phyloP scores from a whole-genome alignment of 2,888 invertebrate genomes.

The Diaphora mendica region DNA sequence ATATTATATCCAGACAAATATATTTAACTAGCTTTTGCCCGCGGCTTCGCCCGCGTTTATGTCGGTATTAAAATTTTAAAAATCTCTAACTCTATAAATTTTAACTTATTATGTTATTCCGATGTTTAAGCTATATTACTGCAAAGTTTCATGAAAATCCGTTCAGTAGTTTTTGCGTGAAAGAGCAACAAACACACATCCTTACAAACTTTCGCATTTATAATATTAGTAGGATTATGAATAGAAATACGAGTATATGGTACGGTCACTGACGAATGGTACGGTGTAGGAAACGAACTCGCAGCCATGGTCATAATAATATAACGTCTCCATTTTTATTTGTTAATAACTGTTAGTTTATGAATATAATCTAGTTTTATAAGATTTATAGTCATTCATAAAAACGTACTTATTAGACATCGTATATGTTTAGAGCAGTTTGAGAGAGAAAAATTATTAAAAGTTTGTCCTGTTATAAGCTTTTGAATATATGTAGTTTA shows the following conservation, averaged over 20 bases:
- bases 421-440: neutral
- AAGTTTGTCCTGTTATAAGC: neutral
- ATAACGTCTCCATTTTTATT: conserved; percentile 25
- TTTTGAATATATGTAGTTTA: neutral
- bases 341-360: conserved; percentile 22
- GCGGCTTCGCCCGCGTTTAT: too few relatives aligned
- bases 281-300: neutral
- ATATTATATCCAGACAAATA: conserved; percentile 6
- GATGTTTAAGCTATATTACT: too few relatives aligned
- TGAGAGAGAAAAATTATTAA: neutral
- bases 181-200: too few relatives aligned
- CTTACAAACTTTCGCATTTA: too few relatives aligned
- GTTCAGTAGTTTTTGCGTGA: too few relatives aligned
- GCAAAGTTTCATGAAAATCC: too few relatives aligned
- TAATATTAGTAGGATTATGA: too few relatives aligned
- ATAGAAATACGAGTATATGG: conserved; percentile 7
- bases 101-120: too few relatives aligned
- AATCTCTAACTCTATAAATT: too few relatives aligned
- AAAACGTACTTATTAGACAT: neutral
- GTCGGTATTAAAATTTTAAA: too few relatives aligned
- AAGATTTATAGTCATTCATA: neutral
- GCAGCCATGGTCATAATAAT: too few relatives aligned
- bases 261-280: neutral
- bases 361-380: neutral
- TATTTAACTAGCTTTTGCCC: too few relatives aligned